Conservation (phyloP, 2,113 vertebrate species). For the Pseudolaguvia tuberculata region DNA sequence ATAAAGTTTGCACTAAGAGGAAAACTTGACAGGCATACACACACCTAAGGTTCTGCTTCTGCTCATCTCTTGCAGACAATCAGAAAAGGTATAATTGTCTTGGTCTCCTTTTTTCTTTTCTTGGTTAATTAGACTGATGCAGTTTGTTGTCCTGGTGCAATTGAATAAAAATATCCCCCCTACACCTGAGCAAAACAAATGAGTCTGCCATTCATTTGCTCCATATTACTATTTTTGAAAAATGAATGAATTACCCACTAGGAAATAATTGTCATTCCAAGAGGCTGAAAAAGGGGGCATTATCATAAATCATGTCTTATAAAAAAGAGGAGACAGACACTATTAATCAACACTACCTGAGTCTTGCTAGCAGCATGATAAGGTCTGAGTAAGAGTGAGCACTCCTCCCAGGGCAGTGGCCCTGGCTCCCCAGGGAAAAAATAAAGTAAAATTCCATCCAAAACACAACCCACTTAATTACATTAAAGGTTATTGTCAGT, state of each 20-base stretch:
- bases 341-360: constrained; percentile 49
- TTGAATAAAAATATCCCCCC: constrained; percentile 55
- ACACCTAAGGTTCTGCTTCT: constrained; percentile 35
- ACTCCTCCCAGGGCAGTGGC: constrained; percentile 43
- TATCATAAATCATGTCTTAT: constrained; percentile 52
- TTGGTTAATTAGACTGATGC: constrained; percentile 47
- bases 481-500: constrained; percentile 56
- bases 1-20: constrained; percentile 42
- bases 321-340: constrained; percentile 46
- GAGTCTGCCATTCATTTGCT: constrained; percentile 67
- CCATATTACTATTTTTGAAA: constrained; percentile 73
- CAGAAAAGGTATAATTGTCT: constrained; percentile 45
- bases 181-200: constrained; percentile 64
- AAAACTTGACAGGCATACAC: constrained; percentile 49
- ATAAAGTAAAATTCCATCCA: constrained; percentile 44
- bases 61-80: constrained; percentile 37
- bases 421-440: constrained; percentile 43
- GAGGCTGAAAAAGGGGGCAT: constrained; percentile 49
- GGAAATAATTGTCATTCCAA: constrained; percentile 56
- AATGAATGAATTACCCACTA: constrained; percentile 64
- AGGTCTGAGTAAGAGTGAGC: constrained; percentile 50
- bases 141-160: constrained; percentile 50
- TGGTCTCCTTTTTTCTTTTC: constrained; percentile 31
- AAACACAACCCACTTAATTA: constrained; percentile 53
- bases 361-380: constrained; percentile 46